Evolutionary conservation across 2,888 invertebrate genomes (phyloP).

Genomic region (Sarcophaga subvicina): DNA sequence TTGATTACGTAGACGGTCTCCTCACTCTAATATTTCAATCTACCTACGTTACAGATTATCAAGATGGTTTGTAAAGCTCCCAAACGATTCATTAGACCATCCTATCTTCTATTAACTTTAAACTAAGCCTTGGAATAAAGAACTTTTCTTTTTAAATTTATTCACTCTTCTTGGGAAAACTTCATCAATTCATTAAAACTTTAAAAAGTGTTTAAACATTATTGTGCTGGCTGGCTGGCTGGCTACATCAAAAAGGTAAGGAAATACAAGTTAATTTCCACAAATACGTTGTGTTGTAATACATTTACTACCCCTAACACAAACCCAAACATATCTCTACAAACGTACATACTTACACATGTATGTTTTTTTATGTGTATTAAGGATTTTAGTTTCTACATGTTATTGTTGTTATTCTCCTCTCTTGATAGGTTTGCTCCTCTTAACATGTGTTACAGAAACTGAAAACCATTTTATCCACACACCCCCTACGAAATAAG

Average conservation of each 20-base stretch:
- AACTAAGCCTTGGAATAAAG: no score
- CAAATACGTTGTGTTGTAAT: background rate
- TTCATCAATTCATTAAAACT: background rate
- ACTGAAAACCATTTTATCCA: conserved; percentile 1
- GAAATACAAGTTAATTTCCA: conserved; percentile 23
- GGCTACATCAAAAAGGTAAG: background rate
- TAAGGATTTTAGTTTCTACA: background rate
- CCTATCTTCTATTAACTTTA: no score
- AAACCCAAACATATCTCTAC: background rate
- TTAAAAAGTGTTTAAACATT: background rate
- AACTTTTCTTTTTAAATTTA: no score
- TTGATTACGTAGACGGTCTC: no score
- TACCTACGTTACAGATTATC: no score
- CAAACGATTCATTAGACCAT: no score
- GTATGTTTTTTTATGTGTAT: background rate
- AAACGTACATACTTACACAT: background rate
- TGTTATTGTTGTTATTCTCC: background rate
- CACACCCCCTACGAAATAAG: background rate
- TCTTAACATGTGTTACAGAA: conserved; percentile 42
- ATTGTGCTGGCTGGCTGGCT: background rate
- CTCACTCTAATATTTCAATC: no score
- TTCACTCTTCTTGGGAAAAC: no score
- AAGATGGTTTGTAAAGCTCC: no score
- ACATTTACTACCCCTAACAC: background rate
- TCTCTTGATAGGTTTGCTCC: conserved; percentile 17